phyloP scores from a whole-genome alignment of 2,888 invertebrate species.

The Harmothoe impar region DNA sequence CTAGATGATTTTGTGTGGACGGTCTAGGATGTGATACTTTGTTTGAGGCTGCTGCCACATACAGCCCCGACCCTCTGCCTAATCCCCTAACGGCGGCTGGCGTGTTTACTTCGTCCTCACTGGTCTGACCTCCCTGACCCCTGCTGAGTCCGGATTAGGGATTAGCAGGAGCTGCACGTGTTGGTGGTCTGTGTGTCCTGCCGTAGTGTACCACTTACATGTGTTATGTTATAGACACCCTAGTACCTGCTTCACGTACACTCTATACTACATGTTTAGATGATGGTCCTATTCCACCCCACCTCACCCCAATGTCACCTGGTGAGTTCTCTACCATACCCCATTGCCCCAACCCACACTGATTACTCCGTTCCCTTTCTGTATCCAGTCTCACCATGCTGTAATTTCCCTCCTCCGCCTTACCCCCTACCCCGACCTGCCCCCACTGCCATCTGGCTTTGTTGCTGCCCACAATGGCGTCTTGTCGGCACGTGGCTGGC shows the following conservation, averaged over 20 bases:
- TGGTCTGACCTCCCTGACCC: not conserved
- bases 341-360: too few species aligned
- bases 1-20: too few species aligned
- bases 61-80: too few species aligned
- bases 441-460: conserved; percentile 27
- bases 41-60: too few species aligned
- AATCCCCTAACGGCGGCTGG: not conserved
- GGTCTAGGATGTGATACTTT: too few species aligned
- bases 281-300: too few species aligned
- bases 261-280: too few species aligned
- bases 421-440: not conserved
- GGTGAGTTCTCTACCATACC: too few species aligned
- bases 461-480: conserved; percentile 23
- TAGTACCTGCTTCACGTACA: too few species aligned
- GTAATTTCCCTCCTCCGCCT: not conserved
- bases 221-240: too few species aligned
- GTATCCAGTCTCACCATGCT: not conserved
- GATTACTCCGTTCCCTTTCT: not conserved
- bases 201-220: too few species aligned
- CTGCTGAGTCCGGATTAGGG: conserved; percentile 10
- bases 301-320: too few species aligned
- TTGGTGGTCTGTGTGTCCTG: not conserved
- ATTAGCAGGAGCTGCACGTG: not conserved
- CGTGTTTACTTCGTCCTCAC: not conserved
- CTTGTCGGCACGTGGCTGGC: not conserved